Evolutionary conservation across 2,797 vertebrate species (phyloP).

Genomic region (Typhlichthys eigenmanni): DNA sequence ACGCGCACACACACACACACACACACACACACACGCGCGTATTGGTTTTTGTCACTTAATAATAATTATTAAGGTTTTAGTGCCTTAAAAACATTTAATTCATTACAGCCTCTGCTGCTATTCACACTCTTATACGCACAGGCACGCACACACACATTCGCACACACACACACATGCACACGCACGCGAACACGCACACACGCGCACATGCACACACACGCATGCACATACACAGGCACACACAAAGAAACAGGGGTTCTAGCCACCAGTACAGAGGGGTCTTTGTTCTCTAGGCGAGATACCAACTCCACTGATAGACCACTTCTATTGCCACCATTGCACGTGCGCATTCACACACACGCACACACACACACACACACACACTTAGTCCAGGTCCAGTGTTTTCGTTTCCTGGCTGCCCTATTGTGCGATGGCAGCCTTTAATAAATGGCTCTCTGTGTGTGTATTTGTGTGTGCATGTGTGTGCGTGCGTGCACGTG

Average conservation of each 20-base stretch:
- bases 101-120: no score
- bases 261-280: conserved; percentile 65
- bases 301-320: conserved; percentile 57
- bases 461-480: conserved; percentile 57
- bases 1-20: background rate
- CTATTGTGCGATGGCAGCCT: conserved; percentile 71
- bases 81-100: no score
- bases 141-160: background rate
- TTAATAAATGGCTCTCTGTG: conserved; percentile 76
- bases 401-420: conserved; percentile 74
- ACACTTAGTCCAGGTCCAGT: conserved; percentile 60
- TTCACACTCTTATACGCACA: background rate
- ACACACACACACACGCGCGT: background rate
- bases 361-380: conserved; percentile 17
- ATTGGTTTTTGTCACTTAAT: background rate
- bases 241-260: conserved; percentile 44
- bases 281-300: conserved; percentile 69
- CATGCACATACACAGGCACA: conserved; percentile 20
- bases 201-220: conserved; percentile 27
- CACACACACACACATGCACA: conserved; percentile 15
- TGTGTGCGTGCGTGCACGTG: background rate
- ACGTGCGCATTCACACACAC: conserved; percentile 1
- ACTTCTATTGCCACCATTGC: conserved; percentile 33
- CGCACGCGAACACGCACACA: conserved; percentile 20
- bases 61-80: no score